These are phyloP conservation scores for Aplysina aerophoba DNA, from an alignment of 37 sponge, comb jelly and placozoan species.

Conservation along the genomic window DNA sequence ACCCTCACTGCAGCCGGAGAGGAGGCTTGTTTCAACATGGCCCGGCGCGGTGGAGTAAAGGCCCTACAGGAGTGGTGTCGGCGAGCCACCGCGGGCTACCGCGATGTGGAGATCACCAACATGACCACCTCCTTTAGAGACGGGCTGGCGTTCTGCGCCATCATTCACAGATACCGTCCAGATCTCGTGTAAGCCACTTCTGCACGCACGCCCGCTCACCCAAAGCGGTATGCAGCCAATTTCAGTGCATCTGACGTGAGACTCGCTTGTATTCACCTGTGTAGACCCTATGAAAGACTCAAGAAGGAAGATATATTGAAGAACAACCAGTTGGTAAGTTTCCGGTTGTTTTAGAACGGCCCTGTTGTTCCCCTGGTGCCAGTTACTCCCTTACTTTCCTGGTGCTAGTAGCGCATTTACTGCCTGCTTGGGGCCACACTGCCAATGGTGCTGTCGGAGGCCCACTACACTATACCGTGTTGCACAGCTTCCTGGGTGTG, in stretches of 20 bases:
- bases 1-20: too few relatives aligned
- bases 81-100: constrained; percentile 74
- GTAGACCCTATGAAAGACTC: constrained; percentile 75
- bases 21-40: constrained; percentile 39
- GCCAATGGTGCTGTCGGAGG: too few relatives aligned
- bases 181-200: constrained; percentile 84
- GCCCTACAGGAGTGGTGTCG: constrained; percentile 90
- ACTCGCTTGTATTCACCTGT: background rate
- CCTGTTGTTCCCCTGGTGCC: too few relatives aligned
- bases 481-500: too few relatives aligned
- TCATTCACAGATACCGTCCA: constrained; percentile 90
- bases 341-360: too few relatives aligned
- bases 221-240: background rate
- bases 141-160: constrained; percentile 95
- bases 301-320: constrained; percentile 71
- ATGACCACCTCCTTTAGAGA: constrained; percentile 87
- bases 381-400: too few relatives aligned
- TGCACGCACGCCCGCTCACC: background rate
- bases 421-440: too few relatives aligned
- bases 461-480: too few relatives aligned
- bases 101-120: constrained; percentile 83
- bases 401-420: too few relatives aligned
- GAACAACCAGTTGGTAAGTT: constrained; percentile 89
- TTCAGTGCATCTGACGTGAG: background rate
- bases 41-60: constrained; percentile 72